Percentiles rank a stretch among this genome's conserved stretches.
Conservation (phyloP, 2,888 invertebrate species). For the Apomyelois bistriatella region DNA sequence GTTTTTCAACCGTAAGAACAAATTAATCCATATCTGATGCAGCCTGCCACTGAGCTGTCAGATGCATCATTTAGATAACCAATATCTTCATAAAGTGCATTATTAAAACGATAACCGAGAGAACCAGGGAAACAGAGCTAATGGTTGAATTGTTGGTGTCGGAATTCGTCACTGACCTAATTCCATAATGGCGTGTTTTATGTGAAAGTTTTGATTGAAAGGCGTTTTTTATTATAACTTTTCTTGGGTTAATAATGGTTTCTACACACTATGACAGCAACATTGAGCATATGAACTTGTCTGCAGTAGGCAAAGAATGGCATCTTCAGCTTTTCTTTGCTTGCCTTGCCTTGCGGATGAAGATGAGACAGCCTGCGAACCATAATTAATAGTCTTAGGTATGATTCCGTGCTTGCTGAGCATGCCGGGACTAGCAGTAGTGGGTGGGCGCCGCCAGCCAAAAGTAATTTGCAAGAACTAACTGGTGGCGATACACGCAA, state of each 20-base stretch:
- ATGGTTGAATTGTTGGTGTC: background rate
- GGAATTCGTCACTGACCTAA: background rate
- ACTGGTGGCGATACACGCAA: too few relatives aligned
- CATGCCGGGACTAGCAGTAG: too few relatives aligned
- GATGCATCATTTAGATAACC: slow-evolving; percentile 1
- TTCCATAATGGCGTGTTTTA: background rate
- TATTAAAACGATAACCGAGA: slow-evolving; percentile 1
- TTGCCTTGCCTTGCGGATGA: too few relatives aligned
- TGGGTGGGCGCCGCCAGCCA: too few relatives aligned
- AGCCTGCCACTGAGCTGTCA: slow-evolving; percentile 1
- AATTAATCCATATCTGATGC: background rate
- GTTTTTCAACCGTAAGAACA: background rate
- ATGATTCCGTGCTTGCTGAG: too few relatives aligned
- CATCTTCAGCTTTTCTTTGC: too few relatives aligned
- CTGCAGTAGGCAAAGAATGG: too few relatives aligned
- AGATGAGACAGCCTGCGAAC: too few relatives aligned
- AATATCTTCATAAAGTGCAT: slow-evolving; percentile 1
- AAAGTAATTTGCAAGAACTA: too few relatives aligned
- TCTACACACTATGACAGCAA: too few relatives aligned
- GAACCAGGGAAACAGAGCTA: slow-evolving; percentile 4
- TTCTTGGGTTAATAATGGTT: background rate
- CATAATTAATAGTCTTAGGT: too few relatives aligned
- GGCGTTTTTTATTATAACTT: background rate
- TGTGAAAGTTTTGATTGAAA: background rate
- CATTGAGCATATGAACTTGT: too few relatives aligned